phyloP scores from a whole-genome alignment of 2,888 invertebrate genomes.

The Malthinus flaveolus region DNA sequence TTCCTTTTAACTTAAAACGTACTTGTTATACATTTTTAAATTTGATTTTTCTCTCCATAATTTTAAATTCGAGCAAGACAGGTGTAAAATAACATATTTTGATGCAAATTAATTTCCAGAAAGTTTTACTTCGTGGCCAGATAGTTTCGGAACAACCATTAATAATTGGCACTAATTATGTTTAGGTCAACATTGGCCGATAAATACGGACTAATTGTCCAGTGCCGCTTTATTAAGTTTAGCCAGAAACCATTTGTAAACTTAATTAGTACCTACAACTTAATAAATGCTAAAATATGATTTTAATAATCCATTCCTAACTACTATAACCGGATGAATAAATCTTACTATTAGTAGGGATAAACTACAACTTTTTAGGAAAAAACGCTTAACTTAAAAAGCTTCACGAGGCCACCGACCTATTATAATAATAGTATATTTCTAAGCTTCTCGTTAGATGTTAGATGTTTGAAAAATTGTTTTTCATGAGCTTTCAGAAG shows the following conservation, averaged over 20 bases:
- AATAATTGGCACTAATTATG: constrained; percentile 35
- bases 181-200: constrained; percentile 28
- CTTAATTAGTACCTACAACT: constrained; percentile 24
- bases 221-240: constrained; percentile 29
- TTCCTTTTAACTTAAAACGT: constrained; percentile 9
- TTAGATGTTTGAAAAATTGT: too few species aligned
- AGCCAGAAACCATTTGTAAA: constrained; percentile 25
- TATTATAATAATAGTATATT: too few species aligned
- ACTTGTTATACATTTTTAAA: not conserved
- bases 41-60: not conserved
- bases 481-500: too few species aligned
- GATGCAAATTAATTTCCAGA: constrained; percentile 27
- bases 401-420: too few species aligned
- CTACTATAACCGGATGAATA: too few species aligned
- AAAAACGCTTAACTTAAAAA: too few species aligned
- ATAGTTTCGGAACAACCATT: constrained; percentile 32
- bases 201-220: constrained; percentile 31
- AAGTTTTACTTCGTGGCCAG: constrained; percentile 29
- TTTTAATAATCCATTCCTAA: too few species aligned
- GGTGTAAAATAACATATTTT: constrained; percentile 13
- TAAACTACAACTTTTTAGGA: too few species aligned
- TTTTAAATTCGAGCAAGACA: constrained; percentile 11
- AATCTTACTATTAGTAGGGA: too few species aligned
- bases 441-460: too few species aligned
- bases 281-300: constrained; percentile 11